These are phyloP conservation scores for Callosobruchus maculatus DNA, from an alignment of 2,888 invertebrate species.

Conservation along the genomic window DNA sequence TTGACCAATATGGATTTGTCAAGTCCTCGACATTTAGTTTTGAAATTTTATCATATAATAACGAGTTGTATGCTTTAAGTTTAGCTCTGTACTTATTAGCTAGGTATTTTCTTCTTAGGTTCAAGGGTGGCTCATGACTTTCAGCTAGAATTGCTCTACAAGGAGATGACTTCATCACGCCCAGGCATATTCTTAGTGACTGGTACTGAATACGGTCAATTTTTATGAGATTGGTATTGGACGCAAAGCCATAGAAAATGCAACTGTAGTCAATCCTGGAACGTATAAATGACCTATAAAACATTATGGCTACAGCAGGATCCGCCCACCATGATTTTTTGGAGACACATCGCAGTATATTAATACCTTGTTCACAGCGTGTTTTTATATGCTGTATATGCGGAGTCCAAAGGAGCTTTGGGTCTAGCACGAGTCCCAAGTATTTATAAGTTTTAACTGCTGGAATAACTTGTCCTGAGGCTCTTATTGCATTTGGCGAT, in stretches of 20 bases:
- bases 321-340: constrained; percentile 5
- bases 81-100: neutral
- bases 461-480: neutral
- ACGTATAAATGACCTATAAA: constrained; percentile 3
- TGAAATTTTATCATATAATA: neutral
- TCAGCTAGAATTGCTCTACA: constrained; percentile 4
- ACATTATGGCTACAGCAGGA: constrained; percentile 3
- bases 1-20: neutral
- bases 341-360: neutral
- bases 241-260: constrained; percentile 4
- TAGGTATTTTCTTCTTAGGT: neutral
- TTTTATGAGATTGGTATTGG: constrained; percentile 1
- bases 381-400: constrained; percentile 3
- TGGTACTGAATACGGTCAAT: constrained; percentile 4
- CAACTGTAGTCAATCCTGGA: constrained; percentile 7
- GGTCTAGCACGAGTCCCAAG: constrained; percentile 2
- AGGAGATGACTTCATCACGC: constrained; percentile 7
- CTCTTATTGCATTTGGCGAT: neutral
- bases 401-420: constrained; percentile 4
- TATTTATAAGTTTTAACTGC: neutral
- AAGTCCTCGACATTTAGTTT: neutral
- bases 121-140: too few relatives aligned
- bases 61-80: neutral
- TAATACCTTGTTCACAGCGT: neutral
- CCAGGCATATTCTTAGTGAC: constrained; percentile 4